Percentiles rank a stretch among this genome's conserved stretches.
Evolutionary conservation across 2,888 invertebrate genomes (phyloP).

Genomic region (Drosophila kanekoi): DNA sequence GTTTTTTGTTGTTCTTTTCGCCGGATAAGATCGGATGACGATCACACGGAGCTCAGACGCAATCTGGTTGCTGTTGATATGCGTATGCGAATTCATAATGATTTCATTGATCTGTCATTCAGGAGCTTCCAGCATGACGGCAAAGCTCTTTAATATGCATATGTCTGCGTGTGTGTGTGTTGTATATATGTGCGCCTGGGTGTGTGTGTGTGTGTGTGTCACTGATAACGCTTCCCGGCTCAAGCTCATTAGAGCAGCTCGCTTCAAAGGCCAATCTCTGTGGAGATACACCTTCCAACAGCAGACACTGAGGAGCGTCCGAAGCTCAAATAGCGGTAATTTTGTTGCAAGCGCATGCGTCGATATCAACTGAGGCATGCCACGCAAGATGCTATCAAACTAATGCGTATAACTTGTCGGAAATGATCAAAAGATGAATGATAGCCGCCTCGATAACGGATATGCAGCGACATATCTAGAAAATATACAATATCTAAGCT

Average conservation of each 20-base stretch:
- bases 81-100: conserved; percentile 67
- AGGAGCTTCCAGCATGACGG: conserved; percentile 72
- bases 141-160: conserved; percentile 10
- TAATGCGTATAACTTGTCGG: conserved; percentile 34
- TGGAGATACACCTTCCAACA: conserved; percentile 57
- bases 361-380: conserved; percentile 20
- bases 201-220: background rate
- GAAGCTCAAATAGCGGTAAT: conserved; percentile 36
- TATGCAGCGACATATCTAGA: background rate
- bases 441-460: conserved; percentile 14
- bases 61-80: conserved; percentile 20
- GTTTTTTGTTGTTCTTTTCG: conserved; percentile 7
- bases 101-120: conserved; percentile 82
- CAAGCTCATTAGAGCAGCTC: conserved; percentile 49
- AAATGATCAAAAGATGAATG: conserved; percentile 39
- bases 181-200: conserved; percentile 2
- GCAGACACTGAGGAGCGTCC: conserved; percentile 36
- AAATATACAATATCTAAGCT: conserved; percentile 17
- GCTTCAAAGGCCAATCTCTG: conserved; percentile 38
- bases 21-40: conserved; percentile 54
- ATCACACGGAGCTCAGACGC: conserved; percentile 27
- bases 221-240: conserved; percentile 64
- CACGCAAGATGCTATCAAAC: conserved; percentile 15
- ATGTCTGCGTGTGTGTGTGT: background rate
- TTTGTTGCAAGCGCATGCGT: conserved; percentile 45